Percentiles rank a stretch among this genome's conserved stretches.
These are phyloP conservation scores for Bungarus multicinctus DNA, from an alignment of 2,113 vertebrate genomes.

Conservation along the genomic window DNA sequence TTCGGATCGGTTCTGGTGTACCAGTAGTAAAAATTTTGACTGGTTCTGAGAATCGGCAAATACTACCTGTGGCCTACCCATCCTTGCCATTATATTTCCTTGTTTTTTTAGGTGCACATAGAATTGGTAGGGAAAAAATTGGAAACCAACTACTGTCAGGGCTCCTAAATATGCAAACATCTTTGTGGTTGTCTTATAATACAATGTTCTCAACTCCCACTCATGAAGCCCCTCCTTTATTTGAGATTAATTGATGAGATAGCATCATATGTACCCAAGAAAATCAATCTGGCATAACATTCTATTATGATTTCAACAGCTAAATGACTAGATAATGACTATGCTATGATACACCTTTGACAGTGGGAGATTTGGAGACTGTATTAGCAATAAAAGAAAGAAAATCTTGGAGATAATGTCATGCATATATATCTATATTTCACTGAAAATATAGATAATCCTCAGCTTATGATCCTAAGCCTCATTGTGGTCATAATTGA, in stretches of 20 bases:
- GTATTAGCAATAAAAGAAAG: neutral
- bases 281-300: neutral
- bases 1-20: too few species aligned
- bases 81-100: too few species aligned
- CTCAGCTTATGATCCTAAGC: neutral
- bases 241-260: neutral
- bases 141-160: neutral
- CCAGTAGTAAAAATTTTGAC: too few species aligned
- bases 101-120: too few species aligned
- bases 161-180: neutral
- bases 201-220: neutral
- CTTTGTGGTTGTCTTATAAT: neutral
- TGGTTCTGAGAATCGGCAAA: too few species aligned
- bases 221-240: neutral
- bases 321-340: neutral
- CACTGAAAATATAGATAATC: neutral
- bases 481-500: neutral
- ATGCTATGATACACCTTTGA: neutral
- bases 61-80: too few species aligned
- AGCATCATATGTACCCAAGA: neutral
- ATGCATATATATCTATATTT: neutral
- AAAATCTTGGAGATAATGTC: neutral
- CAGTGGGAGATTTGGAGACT: neutral
- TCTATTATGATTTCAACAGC: neutral
- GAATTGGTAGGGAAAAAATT: too few species aligned